A percentile compares a stretch with the other conserved stretches of the same genome.
These are phyloP conservation scores for Colaptes auratus DNA, from an alignment of 2,113 vertebrate genomes.

Conservation along the genomic window DNA sequence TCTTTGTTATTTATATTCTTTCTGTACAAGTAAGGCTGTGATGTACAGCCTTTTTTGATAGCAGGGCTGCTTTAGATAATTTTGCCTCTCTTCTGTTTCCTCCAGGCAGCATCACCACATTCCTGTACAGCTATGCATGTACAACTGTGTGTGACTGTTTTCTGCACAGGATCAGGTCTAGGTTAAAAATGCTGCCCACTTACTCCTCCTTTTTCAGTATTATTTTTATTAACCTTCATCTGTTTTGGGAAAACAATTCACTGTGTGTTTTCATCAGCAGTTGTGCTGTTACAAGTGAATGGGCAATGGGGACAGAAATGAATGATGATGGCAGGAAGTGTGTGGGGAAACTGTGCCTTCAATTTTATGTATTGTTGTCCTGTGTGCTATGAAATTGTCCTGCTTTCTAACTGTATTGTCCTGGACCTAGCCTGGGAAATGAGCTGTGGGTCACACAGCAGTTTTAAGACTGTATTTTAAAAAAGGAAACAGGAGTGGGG, in stretches of 20 bases:
- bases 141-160: not conserved
- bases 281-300: not conserved
- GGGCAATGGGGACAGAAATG: not conserved
- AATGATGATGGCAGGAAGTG: not conserved
- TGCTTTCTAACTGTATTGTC: not conserved
- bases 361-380: fast-evolving
- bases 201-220: not conserved
- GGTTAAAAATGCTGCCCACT: not conserved
- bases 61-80: conserved; percentile 2
- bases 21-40: not conserved
- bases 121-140: not conserved
- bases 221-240: conserved; percentile 18
- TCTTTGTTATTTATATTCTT: not conserved
- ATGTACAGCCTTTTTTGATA: conserved; percentile 6
- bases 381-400: not conserved
- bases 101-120: not conserved
- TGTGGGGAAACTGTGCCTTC: not conserved
- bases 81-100: conserved; percentile 1
- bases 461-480: not conserved
- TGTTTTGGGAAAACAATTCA: not conserved
- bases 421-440: not conserved
- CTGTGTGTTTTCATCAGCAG: not conserved
- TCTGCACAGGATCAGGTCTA: not conserved
- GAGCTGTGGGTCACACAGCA: not conserved
- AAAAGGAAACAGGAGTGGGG: not conserved